These are phyloP conservation scores for Electrona antarctica DNA, from an alignment of 2,113 vertebrate genomes.

Conservation along the genomic window DNA sequence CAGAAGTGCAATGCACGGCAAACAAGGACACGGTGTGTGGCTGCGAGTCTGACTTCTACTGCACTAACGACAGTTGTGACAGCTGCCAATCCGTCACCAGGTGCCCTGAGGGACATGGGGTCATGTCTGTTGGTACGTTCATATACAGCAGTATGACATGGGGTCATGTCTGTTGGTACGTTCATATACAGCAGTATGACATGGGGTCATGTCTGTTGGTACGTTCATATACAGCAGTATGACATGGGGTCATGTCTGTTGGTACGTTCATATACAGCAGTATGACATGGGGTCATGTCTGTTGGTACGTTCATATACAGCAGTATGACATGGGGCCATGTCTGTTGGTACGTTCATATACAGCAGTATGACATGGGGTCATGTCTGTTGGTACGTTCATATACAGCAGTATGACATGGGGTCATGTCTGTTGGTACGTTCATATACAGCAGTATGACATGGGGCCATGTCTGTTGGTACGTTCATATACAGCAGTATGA, in stretches of 20 bases:
- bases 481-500: not conserved
- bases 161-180: no score
- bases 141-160: not conserved
- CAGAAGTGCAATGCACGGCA: slow-evolving; percentile 7
- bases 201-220: no score
- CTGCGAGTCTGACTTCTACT: slow-evolving; percentile 66
- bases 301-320: slow-evolving; percentile 38
- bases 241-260: no score
- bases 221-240: slow-evolving; percentile 4
- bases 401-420: not conserved
- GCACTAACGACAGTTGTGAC: not conserved
- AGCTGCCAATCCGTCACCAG: not conserved
- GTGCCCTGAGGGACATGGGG: slow-evolving; percentile 57
- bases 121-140: slow-evolving; percentile 48
- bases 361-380: no score
- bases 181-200: not conserved
- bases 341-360: slow-evolving; percentile 45
- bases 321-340: no score
- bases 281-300: no score
- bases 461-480: no score
- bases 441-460: not conserved
- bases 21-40: slow-evolving; percentile 54
- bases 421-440: no score
- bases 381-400: no score
- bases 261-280: slow-evolving; percentile 33